A percentile compares a stretch with the other conserved stretches of the same genome.
These are phyloP conservation scores for Pheosia gnoma DNA, from an alignment of 2,888 invertebrate species.

Conservation along the genomic window DNA sequence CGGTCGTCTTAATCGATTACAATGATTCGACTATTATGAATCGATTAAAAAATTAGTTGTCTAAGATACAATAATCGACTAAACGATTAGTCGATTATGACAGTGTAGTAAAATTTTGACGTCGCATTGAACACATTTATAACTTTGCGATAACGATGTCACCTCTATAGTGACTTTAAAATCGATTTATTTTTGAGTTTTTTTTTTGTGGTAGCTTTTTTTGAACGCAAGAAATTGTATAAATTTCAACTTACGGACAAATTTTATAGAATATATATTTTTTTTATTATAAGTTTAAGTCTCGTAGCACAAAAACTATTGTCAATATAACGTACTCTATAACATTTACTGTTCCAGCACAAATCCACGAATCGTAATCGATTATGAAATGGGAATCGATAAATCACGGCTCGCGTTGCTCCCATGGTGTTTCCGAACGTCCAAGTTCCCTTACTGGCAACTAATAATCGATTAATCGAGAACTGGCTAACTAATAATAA, in stretches of 20 bases:
- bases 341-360: slow-evolving; percentile 8
- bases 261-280: background rate
- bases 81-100: slow-evolving; percentile 2
- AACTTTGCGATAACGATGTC: background rate
- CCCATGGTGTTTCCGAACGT: slow-evolving; percentile 65
- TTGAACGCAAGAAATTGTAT: background rate
- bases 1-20: slow-evolving; percentile 1
- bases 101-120: background rate
- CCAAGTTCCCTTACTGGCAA: slow-evolving; percentile 32
- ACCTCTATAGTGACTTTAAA: background rate
- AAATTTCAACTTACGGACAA: background rate
- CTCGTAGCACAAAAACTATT: background rate
- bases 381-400: slow-evolving; percentile 32
- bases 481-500: background rate
- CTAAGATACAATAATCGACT: background rate
- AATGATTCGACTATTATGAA: background rate
- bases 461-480: background rate
- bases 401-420: slow-evolving; percentile 44
- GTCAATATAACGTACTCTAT: background rate
- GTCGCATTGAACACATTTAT: background rate
- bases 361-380: slow-evolving; percentile 16
- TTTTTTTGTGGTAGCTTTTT: background rate
- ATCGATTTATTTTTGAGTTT: background rate
- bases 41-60: background rate
- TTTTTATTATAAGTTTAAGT: background rate